phyloP scores from a whole-genome alignment of 2,888 invertebrate genomes.

The Eubasilissa splendida region DNA sequence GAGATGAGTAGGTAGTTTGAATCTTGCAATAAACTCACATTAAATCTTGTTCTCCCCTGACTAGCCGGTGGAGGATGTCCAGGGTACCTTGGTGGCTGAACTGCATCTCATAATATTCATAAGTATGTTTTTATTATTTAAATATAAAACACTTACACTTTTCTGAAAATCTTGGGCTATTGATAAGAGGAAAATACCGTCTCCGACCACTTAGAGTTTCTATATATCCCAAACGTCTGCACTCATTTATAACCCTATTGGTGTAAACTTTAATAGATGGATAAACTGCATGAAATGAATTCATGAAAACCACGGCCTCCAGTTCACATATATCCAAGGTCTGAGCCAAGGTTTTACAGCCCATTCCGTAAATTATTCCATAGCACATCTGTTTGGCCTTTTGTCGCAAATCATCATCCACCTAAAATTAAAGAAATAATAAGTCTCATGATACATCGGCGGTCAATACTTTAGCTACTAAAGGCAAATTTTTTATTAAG shows the following conservation, averaged over 20 bases:
- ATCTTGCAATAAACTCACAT: no score
- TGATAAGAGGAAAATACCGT: constrained; percentile 84
- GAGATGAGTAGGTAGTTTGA: no score
- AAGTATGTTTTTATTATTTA: no score
- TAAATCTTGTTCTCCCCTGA: no score
- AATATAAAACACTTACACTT: constrained; percentile 71
- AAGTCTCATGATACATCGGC: no score
- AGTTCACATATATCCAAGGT: constrained; percentile 83
- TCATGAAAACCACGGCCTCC: constrained; percentile 85
- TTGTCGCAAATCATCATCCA: constrained; percentile 85
- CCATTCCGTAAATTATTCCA: constrained; percentile 98
- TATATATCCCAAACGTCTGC: constrained; percentile 82
- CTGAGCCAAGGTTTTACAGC: constrained; percentile 84
- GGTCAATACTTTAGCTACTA: no score
- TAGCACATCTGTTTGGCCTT: constrained; percentile 95
- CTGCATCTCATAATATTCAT: no score
- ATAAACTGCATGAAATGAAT: constrained; percentile 85
- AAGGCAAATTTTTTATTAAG: no score
- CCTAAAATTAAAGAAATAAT: constrained; percentile 64
- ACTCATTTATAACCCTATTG: constrained; percentile 73
- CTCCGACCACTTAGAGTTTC: constrained; percentile 87
- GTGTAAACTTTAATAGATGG: constrained; percentile 78
- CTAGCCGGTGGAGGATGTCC: no score
- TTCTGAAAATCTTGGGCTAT: constrained; percentile 72
- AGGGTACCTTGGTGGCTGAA: no score